Evolutionary conservation across 2,113 vertebrate species (phyloP).

Genomic region (Laticauda colubrina): DNA sequence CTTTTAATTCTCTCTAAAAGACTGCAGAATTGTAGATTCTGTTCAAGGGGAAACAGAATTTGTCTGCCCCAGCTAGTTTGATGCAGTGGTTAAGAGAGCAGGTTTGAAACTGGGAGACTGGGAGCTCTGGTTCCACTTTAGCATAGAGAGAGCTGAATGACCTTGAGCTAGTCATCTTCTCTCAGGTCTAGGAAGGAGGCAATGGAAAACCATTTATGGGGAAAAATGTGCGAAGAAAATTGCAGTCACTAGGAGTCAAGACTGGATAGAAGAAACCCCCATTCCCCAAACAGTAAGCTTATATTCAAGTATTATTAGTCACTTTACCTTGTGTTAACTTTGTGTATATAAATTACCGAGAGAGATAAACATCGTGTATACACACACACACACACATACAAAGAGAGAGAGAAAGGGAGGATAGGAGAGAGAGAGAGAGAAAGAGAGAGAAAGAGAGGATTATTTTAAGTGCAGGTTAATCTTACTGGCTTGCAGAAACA

Average conservation of each 20-base stretch:
- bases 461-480: constrained; percentile 48
- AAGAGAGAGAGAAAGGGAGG: too few species aligned
- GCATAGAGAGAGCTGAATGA: not conserved
- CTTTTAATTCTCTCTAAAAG: not conserved
- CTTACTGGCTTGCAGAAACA: constrained; percentile 61
- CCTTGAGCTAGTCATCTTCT: not conserved
- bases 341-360: not conserved
- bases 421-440: too few species aligned
- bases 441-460: not conserved
- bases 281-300: not conserved
- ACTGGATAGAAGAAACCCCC: not conserved
- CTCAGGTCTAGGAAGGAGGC: not conserved
- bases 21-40: not conserved
- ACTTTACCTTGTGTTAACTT: not conserved
- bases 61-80: not conserved
- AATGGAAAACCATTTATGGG: not conserved
- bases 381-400: too few species aligned
- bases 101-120: not conserved
- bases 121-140: not conserved
- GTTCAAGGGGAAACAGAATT: not conserved
- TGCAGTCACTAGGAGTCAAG: not conserved
- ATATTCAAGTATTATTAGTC: not conserved
- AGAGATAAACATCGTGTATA: too few species aligned
- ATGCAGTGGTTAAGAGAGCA: not conserved
- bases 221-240: not conserved